A percentile compares a stretch with the other conserved stretches of the same genome.
These are phyloP conservation scores for Spisula solida DNA, from an alignment of 2,888 invertebrate species.

Conservation along the genomic window DNA sequence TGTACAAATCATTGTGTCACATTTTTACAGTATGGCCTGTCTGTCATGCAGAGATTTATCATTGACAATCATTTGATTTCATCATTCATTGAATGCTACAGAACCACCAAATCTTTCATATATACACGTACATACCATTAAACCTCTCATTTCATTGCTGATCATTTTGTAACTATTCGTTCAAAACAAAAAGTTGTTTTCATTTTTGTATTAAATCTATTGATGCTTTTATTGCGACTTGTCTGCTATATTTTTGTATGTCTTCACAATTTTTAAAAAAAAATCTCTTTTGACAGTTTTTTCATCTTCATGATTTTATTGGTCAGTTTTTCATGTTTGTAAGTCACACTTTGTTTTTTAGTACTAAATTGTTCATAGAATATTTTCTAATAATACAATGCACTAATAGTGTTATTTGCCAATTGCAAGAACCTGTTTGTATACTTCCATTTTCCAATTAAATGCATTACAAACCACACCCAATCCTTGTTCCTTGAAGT, in stretches of 20 bases:
- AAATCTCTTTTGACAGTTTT: background rate
- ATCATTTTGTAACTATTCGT: background rate
- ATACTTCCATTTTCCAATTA: too few relatives aligned
- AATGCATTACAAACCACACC: too few relatives aligned
- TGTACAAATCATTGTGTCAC: background rate
- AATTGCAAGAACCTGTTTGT: too few relatives aligned
- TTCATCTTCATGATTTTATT: background rate
- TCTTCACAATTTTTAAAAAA: background rate
- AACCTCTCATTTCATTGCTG: background rate
- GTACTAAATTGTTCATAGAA: background rate
- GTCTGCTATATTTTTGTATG: background rate
- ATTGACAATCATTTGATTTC: background rate
- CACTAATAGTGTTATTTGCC: too few relatives aligned
- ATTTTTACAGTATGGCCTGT: background rate
- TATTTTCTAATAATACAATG: background rate
- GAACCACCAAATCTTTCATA: background rate
- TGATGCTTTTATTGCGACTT: background rate
- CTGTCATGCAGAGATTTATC: background rate
- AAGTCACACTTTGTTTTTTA: background rate
- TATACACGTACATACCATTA: background rate
- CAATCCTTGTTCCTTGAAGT: too few relatives aligned
- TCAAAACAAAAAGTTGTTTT: background rate
- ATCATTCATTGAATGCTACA: background rate
- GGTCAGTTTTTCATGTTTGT: background rate
- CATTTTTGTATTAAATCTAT: background rate